Percentiles rank a stretch among this genome's conserved stretches.
Conservation (phyloP, 2,888 invertebrate genomes). For the Meliscaeva auricollis region DNA sequence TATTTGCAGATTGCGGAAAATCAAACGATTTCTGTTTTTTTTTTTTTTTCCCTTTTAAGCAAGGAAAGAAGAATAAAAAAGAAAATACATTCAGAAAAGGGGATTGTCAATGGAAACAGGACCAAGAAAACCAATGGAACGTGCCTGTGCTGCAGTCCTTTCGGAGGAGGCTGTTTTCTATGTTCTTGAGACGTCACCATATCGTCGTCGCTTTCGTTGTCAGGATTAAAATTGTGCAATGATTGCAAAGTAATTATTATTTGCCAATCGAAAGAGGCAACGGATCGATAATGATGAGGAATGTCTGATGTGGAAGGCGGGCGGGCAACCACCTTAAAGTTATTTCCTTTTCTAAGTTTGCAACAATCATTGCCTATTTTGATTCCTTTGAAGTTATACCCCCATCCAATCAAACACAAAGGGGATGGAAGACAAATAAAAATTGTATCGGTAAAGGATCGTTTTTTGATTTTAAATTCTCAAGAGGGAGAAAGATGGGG, state of each 20-base stretch:
- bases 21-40: conserved; percentile 58
- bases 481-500: neutral
- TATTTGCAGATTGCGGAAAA: conserved; percentile 67
- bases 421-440: conserved; percentile 32
- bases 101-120: conserved; percentile 1
- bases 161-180: conserved; percentile 4
- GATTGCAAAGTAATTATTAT: conserved; percentile 77
- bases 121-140: conserved; percentile 15
- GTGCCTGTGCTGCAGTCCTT: conserved; percentile 3
- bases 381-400: conserved; percentile 53
- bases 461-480: conserved; percentile 45
- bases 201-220: conserved; percentile 3
- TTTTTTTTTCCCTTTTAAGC: neutral
- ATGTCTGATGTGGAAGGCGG: conserved; percentile 61
- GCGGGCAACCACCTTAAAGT: conserved; percentile 31
- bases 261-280: conserved; percentile 69
- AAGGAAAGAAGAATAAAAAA: neutral
- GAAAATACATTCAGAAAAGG: neutral
- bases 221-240: conserved; percentile 66
- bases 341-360: neutral
- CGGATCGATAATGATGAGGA: conserved; percentile 54
- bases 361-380: conserved; percentile 34
- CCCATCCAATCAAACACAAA: neutral
- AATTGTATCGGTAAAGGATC: conserved; percentile 63
- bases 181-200: neutral